A percentile compares a stretch with the other conserved stretches of the same genome.
These are phyloP conservation scores for Crocidura indochinensis DNA, from an alignment of 2,797 vertebrate species.

Conservation along the genomic window DNA sequence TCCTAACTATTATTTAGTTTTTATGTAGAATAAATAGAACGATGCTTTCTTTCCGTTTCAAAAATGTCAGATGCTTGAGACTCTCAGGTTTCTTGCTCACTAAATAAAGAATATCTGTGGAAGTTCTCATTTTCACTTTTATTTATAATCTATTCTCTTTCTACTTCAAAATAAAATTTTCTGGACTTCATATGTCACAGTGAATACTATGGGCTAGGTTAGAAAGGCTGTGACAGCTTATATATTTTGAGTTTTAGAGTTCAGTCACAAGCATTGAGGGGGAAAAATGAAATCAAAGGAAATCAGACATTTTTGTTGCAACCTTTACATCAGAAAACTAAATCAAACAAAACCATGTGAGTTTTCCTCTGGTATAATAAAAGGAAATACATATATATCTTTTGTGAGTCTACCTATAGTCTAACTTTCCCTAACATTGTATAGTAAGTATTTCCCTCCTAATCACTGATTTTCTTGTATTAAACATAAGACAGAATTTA, in stretches of 20 bases:
- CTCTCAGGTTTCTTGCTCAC: constrained; percentile 33
- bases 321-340: constrained; percentile 32
- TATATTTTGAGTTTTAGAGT: neutral
- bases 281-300: neutral
- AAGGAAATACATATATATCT: neutral
- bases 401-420: neutral
- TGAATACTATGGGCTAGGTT: neutral
- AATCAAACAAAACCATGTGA: constrained; percentile 43
- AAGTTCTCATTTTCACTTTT: constrained; percentile 11
- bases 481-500: constrained; percentile 25
- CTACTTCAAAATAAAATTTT: constrained; percentile 24
- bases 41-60: neutral
- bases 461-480: neutral
- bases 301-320: constrained; percentile 12
- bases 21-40: neutral
- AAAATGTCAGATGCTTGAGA: constrained; percentile 31
- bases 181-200: neutral
- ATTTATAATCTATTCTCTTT: neutral
- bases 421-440: constrained; percentile 35
- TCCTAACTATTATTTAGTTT: neutral
- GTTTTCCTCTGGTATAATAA: constrained; percentile 35
- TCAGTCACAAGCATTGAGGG: neutral
- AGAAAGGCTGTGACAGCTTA: neutral
- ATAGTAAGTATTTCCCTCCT: neutral
- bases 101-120: neutral